Base-by-base conservation (phyloP, 2,888 invertebrate species). In the Eupeodes luniger region DNA sequence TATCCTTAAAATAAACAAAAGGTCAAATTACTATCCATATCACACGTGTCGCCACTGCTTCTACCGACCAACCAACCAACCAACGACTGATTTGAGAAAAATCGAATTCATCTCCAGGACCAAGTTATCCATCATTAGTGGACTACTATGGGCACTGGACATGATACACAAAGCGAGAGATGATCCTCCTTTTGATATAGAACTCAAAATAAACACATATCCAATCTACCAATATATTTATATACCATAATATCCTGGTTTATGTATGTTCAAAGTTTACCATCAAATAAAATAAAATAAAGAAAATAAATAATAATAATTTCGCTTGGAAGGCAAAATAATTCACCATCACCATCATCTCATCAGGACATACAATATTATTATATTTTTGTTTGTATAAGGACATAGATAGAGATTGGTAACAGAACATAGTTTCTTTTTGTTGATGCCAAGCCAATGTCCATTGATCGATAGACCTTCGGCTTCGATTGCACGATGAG, bases 391-490 rank as follows among this genome's bases (percentile, higher is more conserved):
- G 27, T 57, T 19, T 40, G 12, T 70, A 27, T 66, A 74, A 36
- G 16, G 75, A 78, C 69, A 77, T 19, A 2, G 80, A 80, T 81
- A 66, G 40, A 81, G 78, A 82, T 69, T 83, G 59, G 77, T 62
- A 75, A 57, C 2, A 62, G 57, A n/a, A n/a, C n/a, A n/a, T 27
- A 11, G 40, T 47, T 75, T 84, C 85, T 27, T 27, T 27, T 27
- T 27, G 27, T 27, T 70, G 34, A 75, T 57, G 74, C 78, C 77
- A 75, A 70, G 74, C 78, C 77, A 75, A 70, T 74, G 74, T 49
- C 44, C 47, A 66, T 66, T 66, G 62, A 81, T 88, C 88, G 88
- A 88, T 88, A 81, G 69, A 75, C 88, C 85, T 81, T 85, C 62
- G 84, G 61, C 36, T 59, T 59, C n/a, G 59, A 77, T 34, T n/a